Evolutionary conservation across 2,888 invertebrate species (phyloP).

Genomic region (Spilosoma lubricipeda): DNA sequence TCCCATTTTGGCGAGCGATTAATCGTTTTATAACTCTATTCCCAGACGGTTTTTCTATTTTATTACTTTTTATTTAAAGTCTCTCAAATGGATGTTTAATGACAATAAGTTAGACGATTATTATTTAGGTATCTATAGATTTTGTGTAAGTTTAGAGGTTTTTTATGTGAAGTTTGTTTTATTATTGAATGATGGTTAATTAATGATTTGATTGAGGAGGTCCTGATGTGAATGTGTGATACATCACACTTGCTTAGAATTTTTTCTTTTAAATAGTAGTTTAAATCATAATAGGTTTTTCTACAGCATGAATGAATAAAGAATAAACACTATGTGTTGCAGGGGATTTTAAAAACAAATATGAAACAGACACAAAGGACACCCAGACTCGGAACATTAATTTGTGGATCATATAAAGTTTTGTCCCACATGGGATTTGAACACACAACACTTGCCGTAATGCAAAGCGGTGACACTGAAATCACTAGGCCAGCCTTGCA

Average conservation of each 20-base stretch:
- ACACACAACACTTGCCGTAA: too few species aligned
- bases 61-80: constrained; percentile 38
- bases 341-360: too few species aligned
- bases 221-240: neutral
- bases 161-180: constrained; percentile 4
- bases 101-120: constrained; percentile 12
- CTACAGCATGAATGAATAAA: too few species aligned
- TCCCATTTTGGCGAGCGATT: constrained; percentile 23
- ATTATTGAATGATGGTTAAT: neutral
- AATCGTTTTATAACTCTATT: constrained; percentile 39
- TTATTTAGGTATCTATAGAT: neutral
- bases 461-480: too few species aligned
- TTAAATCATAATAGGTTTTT: too few species aligned
- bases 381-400: too few species aligned
- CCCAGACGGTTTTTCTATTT: constrained; percentile 22
- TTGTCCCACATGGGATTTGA: too few species aligned
- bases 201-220: neutral
- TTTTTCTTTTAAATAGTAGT: neutral
- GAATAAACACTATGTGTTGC: too few species aligned
- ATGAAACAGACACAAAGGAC: too few species aligned
- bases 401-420: too few species aligned
- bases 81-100: constrained; percentile 10
- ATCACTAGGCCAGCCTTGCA: too few species aligned
- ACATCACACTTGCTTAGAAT: neutral
- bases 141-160: constrained; percentile 8